Evolutionary conservation across 2,113 vertebrate species (phyloP), one percentile per base, ranked within the genome.

Genomic region (Scophthalmus maximus): DNA sequence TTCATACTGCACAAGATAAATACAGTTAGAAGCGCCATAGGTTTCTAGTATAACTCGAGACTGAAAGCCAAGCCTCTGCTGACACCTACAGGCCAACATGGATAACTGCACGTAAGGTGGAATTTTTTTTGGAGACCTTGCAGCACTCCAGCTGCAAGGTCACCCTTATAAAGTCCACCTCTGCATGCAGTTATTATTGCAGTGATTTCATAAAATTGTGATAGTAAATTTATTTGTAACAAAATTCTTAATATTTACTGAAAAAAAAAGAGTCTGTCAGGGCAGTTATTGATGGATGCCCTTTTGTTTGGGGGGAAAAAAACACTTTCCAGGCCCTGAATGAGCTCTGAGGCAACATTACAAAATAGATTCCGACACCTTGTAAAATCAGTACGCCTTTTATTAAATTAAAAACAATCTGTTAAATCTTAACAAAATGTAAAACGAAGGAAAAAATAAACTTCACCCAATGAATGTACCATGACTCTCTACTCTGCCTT

Each of bases 331-430:
- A 29, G n/a, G 34, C 9, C 2, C 2, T 25, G 4, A 53, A 49
- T 46, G 12, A 10, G 10, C 22, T 44, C 26, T 23, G 2, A n/a
- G 22, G 2, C 1, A 14, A 32, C 20, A 49, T 29, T 30, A 46
- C 46, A 70, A 26, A 50, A 50, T 15, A 20, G 50, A 60, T 62
- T 29, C 38, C 3, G 32, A 85, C 64, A 78, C 38, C 42, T 5
- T 6, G 53, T 92, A 93, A 93, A 93, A 93, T 90, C 76, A 86
- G 85, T 89, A 88, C 80, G 89, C 68, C 76, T 90, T 93, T 93
- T 90, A 93, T 92, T 93, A 93, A 92, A 91, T 93, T 91, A 93
- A 92, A 93, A 92, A 93, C 86, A 82, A 76, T 84, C 34, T 83
- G 61, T 76, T 86, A 23, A 75, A 86, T 80, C 57, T 79, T 79